Evolutionary conservation across 92 coral and sea anemone genomes (phyloP), one percentile per base, ranked within the genome.

Genomic region (Parazoanthus darwini): DNA sequence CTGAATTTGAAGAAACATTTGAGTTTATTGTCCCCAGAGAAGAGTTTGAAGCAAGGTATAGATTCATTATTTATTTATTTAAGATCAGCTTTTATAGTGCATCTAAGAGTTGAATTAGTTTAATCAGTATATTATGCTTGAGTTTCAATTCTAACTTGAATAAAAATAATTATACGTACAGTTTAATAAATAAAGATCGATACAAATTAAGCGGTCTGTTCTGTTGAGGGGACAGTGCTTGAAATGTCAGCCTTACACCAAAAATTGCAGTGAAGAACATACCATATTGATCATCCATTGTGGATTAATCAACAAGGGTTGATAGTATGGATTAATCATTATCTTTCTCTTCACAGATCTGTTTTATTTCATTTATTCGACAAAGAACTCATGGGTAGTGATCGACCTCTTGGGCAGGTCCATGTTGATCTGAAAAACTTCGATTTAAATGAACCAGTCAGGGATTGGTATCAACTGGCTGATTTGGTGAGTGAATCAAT

Each of bases 1-100:
- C 99, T 48, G 96, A 93, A 76, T 96, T 93, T 89, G 99, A 95
- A 82, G 99, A 96, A 88, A 96, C 96, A 38, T 92, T 95, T 89
- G 93, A 95, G 87, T 96, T 96, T 91, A 86, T 90, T 37, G 88
- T 95, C 79, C 91, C 99, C 7, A 91, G 88, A 37, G 98, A 96
- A 83, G 99, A 96, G 83, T 90, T 96, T 85, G 66, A 93, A 73
- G 92, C 95, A 77, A 96, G 98, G 98, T 93, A 85, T 72, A 13
- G 14, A 54, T 54, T 13, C 14, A 3, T 13, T 54, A 13, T 29
- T 29, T 29, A 54, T 54, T 48, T 48, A 48, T 48, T 5, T 10
- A 48, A 48, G 25, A 25, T 70, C 22, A 13, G 29, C 8, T 48
- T 33, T 50, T 8, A 22, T 22, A 16, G 50, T 25, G 78, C 4